These are phyloP conservation scores for Pelodiscus sinensis DNA, from an alignment of 2,113 vertebrate species.

Conservation along the genomic window DNA sequence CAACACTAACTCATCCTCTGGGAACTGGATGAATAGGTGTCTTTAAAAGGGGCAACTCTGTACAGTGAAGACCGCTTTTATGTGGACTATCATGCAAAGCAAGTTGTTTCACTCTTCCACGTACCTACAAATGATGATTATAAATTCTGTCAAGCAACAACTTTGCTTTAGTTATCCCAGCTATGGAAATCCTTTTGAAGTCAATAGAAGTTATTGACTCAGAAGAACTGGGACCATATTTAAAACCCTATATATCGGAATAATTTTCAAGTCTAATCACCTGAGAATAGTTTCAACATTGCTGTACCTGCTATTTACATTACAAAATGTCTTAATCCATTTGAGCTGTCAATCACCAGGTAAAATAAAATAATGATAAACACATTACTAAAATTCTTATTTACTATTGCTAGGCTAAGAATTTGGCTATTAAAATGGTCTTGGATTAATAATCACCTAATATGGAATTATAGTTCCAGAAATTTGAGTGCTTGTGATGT, in stretches of 20 bases:
- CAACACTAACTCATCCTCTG: too few species aligned
- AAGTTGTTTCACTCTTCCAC: neutral
- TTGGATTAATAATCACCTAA: neutral
- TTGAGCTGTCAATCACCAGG: neutral
- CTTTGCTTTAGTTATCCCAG: neutral
- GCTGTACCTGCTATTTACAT: neutral
- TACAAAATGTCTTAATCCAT: neutral
- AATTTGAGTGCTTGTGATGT: neutral
- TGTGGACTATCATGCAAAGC: neutral
- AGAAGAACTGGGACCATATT: neutral
- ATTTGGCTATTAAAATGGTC: neutral
- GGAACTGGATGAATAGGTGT: too few species aligned
- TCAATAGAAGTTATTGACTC: rapidly evolving
- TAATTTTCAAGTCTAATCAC: neutral
- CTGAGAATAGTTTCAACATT: neutral
- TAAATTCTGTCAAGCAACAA: neutral
- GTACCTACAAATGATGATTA: neutral
- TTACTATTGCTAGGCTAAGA: neutral
- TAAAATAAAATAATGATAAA: neutral
- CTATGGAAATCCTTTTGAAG: neutral
- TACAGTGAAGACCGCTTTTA: too few species aligned
- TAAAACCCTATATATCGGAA: neutral
- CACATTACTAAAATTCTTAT: neutral
- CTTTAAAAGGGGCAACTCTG: too few species aligned
- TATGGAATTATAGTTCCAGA: neutral